A percentile compares a stretch with the other conserved stretches of the same genome.
Evolutionary conservation across 2,888 invertebrate genomes (phyloP).

Genomic region (Acleris literana): DNA sequence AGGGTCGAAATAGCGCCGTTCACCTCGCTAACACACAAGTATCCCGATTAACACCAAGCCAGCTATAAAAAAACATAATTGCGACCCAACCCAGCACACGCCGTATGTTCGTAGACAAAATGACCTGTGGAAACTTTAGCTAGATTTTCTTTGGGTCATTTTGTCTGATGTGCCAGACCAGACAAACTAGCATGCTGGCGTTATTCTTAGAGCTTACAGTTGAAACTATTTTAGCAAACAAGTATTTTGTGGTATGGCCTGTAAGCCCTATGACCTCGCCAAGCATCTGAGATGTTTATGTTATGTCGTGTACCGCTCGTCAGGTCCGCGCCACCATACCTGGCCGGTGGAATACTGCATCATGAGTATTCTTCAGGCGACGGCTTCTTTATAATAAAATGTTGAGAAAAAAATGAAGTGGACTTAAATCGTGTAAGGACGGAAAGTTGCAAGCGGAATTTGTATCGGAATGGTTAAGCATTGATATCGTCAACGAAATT

Average conservation of each 20-base stretch:
- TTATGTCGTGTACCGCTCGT: conserved; percentile 34
- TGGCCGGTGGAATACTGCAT: conserved; percentile 73
- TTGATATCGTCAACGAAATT: conserved; percentile 14
- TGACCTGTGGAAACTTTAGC: conserved; percentile 5
- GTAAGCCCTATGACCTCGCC: not conserved
- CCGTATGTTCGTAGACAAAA: conserved; percentile 14
- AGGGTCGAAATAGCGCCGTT: conserved; percentile 2
- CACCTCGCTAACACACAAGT: conserved; percentile 27
- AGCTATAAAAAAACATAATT: conserved; percentile 32
- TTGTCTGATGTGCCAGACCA: conserved; percentile 17
- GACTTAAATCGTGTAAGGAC: conserved; percentile 17
- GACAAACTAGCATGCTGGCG: conserved; percentile 3
- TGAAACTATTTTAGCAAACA: not conserved
- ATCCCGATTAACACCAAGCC: conserved; percentile 35
- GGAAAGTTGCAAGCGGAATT: conserved; percentile 16
- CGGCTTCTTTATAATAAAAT: conserved; percentile 47
- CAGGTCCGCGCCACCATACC: conserved; percentile 64
- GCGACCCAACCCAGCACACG: conserved; percentile 20
- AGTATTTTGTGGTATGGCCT: too few species aligned
- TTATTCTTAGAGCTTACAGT: not conserved
- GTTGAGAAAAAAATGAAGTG: conserved; percentile 33
- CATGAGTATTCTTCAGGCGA: conserved; percentile 71
- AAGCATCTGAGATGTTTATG: conserved; percentile 27
- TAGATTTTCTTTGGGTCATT: conserved; percentile 5
- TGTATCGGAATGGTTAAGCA: not conserved